phyloP scores from a whole-genome alignment of 2,113 vertebrate species.

The Cyanoderma ruficeps region DNA sequence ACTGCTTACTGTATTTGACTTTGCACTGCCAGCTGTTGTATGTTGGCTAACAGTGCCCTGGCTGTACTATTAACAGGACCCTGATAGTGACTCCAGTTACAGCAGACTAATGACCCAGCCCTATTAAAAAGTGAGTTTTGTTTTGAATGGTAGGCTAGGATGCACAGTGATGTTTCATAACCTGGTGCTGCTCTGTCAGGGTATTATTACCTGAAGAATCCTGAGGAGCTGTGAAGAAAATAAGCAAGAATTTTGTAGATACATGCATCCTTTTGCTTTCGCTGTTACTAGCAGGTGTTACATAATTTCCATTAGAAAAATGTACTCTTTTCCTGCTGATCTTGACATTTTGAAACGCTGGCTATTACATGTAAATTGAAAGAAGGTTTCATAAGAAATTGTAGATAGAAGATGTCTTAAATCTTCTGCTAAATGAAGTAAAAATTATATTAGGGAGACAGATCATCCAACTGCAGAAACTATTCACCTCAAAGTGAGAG shows the following conservation, averaged over 20 bases:
- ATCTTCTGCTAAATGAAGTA: slow-evolving; percentile 19
- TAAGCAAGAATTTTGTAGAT: background rate
- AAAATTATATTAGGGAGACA: background rate
- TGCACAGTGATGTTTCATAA: background rate
- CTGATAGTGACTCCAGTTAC: background rate
- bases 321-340: background rate
- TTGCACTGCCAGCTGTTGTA: background rate
- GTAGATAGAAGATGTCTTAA: background rate
- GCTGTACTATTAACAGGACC: background rate
- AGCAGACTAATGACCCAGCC: background rate
- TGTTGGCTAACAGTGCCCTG: background rate
- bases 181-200: background rate
- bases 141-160: background rate
- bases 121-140: background rate
- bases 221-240: background rate
- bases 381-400: background rate
- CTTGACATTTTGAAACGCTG: slow-evolving; percentile 11
- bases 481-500: background rate
- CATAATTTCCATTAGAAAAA: background rate
- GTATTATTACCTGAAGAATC: background rate
- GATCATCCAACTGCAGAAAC: background rate
- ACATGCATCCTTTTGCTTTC: background rate
- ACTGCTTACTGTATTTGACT: slow-evolving; percentile 13
- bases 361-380: slow-evolving; percentile 28
- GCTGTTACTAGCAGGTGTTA: background rate